Percentiles rank a stretch among this genome's conserved stretches.
phyloP scores from a whole-genome alignment of 2,113 vertebrate species.

The Salminus brasiliensis region DNA sequence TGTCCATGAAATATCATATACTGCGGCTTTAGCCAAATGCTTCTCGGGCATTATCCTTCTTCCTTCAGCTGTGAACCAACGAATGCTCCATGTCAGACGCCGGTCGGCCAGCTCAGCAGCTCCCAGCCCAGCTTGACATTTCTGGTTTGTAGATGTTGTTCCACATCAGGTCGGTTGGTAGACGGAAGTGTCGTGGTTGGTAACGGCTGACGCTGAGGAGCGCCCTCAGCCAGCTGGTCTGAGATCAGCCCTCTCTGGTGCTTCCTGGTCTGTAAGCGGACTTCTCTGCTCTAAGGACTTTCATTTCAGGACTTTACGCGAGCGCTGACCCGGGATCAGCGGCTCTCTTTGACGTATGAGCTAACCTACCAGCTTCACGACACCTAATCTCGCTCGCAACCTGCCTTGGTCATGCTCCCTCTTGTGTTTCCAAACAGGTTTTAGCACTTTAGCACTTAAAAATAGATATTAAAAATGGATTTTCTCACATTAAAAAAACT shows the following conservation, averaged over 20 bases:
- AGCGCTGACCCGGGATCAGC: neutral
- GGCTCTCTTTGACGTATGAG: neutral
- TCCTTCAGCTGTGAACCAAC: conserved; percentile 13
- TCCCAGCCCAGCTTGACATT: conserved; percentile 47
- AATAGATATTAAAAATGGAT: no score
- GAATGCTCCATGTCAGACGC: neutral
- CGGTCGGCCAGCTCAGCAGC: neutral
- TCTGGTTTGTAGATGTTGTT: conserved; percentile 45
- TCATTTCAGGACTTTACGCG: neutral
- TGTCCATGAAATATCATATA: neutral
- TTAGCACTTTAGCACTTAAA: no score
- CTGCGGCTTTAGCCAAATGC: neutral
- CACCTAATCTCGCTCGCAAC: neutral
- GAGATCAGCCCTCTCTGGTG: neutral
- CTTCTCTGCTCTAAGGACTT: neutral
- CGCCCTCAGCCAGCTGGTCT: neutral
- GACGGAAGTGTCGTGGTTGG: conserved; percentile 56
- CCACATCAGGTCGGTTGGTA: conserved; percentile 48
- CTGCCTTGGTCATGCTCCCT: neutral
- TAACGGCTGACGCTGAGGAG: neutral
- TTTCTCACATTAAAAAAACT: no score
- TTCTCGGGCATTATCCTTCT: neutral
- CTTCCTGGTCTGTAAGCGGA: no score
- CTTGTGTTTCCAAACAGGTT: neutral
- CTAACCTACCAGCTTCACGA: no score